phyloP scores from a whole-genome alignment of 2,888 invertebrate genomes.

The Netelia virgata region DNA sequence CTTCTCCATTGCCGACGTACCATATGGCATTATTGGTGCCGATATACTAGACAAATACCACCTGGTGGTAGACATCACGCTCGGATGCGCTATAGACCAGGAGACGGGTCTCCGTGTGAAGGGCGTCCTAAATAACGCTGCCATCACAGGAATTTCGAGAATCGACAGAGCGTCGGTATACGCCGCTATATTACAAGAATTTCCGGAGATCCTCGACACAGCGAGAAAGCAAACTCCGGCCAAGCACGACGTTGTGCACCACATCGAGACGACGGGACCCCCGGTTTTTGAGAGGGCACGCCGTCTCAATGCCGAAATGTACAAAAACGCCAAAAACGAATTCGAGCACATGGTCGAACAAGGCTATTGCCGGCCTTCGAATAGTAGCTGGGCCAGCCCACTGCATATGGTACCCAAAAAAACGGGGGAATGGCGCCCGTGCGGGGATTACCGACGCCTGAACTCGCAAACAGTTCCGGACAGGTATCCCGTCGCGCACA shows the following conservation, averaged over 20 bases:
- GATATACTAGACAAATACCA: slow-evolving; percentile 46
- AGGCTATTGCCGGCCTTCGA: no score
- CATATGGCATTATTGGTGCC: slow-evolving; percentile 63
- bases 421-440: slow-evolving; percentile 75
- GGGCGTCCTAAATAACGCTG: slow-evolving; percentile 25
- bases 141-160: slow-evolving; percentile 6
- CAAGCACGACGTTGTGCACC: slow-evolving; percentile 34
- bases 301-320: no score
- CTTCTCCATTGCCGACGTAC: slow-evolving; percentile 64
- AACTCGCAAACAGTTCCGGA: slow-evolving; percentile 17
- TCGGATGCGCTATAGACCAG: slow-evolving; percentile 18
- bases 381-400: slow-evolving; percentile 66
- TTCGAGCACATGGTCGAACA: no score
- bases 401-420: slow-evolving; percentile 76
- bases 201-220: slow-evolving; percentile 47
- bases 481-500: no score
- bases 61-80: slow-evolving; percentile 16
- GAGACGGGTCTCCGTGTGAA: not conserved
- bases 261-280: not conserved
- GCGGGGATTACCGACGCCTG: slow-evolving; percentile 63
- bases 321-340: no score
- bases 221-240: not conserved
- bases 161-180: not conserved
- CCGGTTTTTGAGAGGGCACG: no score
- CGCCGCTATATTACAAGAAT: slow-evolving; percentile 29